Conservation (phyloP, 2,888 invertebrate species). For the Nysson spinosus region DNA sequence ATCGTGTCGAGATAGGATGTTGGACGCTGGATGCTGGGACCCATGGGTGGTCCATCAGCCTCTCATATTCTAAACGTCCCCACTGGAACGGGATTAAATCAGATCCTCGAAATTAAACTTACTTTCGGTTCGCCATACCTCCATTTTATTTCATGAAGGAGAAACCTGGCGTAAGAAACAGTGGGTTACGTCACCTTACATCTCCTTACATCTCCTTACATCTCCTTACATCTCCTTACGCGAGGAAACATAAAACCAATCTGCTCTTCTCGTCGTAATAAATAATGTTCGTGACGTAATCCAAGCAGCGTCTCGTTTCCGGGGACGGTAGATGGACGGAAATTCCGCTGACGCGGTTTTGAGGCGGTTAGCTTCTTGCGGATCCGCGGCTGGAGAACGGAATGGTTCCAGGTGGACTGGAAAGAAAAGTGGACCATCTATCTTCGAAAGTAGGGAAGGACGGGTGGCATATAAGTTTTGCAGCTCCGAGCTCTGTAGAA, state of each 20-base stretch:
- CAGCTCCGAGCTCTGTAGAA: conserved; percentile 20
- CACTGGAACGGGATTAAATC: conserved; percentile 34
- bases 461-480: conserved; percentile 1
- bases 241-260: too few species aligned
- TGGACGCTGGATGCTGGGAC: too few species aligned
- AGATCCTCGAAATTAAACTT: conserved; percentile 39
- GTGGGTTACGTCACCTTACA: too few species aligned
- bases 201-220: too few species aligned
- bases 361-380: conserved; percentile 5
- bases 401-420: conserved; percentile 5
- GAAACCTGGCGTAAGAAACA: too few species aligned
- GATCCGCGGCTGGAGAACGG: conserved; percentile 2
- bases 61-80: conserved; percentile 49
- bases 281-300: not conserved
- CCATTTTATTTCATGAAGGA: too few species aligned
- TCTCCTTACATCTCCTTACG: too few species aligned
- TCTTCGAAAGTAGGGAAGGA: conserved; percentile 1
- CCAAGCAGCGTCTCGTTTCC: conserved; percentile 2
- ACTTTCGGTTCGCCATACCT: not conserved
- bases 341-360: conserved; percentile 25
- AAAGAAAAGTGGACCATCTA: conserved; percentile 10
- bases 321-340: too few species aligned
- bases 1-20: conserved; percentile 42
- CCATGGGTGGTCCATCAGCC: conserved; percentile 47
- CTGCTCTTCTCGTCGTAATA: conserved; percentile 1